phyloP scores from a whole-genome alignment of 2,888 invertebrate species.

The Brenthis daphne region DNA sequence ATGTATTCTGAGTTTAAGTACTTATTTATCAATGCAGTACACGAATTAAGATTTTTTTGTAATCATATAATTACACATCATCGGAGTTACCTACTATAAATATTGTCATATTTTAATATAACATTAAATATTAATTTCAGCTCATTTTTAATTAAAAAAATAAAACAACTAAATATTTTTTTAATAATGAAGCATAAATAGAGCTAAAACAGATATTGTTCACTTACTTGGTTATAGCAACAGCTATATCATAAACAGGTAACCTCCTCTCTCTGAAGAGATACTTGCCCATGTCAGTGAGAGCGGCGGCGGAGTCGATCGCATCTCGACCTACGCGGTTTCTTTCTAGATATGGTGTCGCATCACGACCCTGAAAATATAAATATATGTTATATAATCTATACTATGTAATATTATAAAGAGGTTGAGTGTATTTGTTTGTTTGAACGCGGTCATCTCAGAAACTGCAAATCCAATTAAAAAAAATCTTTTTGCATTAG shows the following conservation, averaged over 20 bases:
- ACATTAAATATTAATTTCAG: no score
- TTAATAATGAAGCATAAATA: not conserved
- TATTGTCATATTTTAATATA: no score
- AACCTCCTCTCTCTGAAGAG: conserved; percentile 95
- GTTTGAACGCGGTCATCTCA: no score
- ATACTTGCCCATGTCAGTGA: conserved; percentile 98
- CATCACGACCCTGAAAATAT: conserved; percentile 90
- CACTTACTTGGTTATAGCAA: conserved; percentile 97
- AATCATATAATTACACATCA: no score
- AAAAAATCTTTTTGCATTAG: no score
- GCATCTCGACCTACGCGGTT: conserved; percentile 96
- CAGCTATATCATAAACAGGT: conserved; percentile 97
- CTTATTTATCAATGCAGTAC: no score
- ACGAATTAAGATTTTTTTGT: no score
- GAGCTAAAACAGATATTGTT: not conserved
- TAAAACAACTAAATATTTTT: not conserved
- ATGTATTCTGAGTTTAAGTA: no score
- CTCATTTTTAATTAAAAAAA: not conserved
- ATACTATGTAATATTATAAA: not conserved
- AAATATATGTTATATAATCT: not conserved
- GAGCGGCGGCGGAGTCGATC: conserved; percentile 96
- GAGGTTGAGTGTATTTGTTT: no score
- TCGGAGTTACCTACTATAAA: no score
- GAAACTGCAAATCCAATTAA: no score
- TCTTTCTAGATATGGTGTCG: conserved; percentile 96